These are phyloP conservation scores for Onthophagus taurus DNA, from an alignment of 1,140 invertebrate genomes.

Conservation along the genomic window DNA sequence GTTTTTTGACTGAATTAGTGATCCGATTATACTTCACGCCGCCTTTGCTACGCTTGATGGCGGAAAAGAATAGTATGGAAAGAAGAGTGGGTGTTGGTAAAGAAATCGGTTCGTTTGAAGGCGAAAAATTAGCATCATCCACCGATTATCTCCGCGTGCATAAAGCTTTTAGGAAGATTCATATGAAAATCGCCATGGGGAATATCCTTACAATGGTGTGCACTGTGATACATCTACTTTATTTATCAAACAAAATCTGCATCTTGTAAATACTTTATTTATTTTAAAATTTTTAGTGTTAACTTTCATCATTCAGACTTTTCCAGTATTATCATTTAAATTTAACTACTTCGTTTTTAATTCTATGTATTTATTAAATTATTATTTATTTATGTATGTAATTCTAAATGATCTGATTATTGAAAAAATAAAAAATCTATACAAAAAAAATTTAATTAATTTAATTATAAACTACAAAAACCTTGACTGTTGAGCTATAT, in stretches of 20 bases:
- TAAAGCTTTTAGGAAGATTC: conserved; percentile 54
- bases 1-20: conserved; percentile 58
- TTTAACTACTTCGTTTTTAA: too few relatives aligned
- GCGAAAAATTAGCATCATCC: conserved; percentile 56
- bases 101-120: conserved; percentile 57
- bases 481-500: too few relatives aligned
- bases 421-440: too few relatives aligned
- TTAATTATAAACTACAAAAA: too few relatives aligned
- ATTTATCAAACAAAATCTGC: conserved; percentile 45
- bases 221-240: conserved; percentile 58
- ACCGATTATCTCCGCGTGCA: conserved; percentile 61
- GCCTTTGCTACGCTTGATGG: conserved; percentile 53
- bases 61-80: conserved; percentile 59
- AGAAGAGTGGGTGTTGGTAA: conserved; percentile 57
- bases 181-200: conserved; percentile 59
- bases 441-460: too few relatives aligned
- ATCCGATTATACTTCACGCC: conserved; percentile 60
- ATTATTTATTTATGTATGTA: too few relatives aligned
- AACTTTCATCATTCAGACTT: too few relatives aligned
- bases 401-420: too few relatives aligned
- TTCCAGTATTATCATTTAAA: too few relatives aligned
- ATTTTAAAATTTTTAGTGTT: too few relatives aligned
- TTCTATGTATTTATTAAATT: too few relatives aligned
- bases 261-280: conserved; percentile 7
- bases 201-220: conserved; percentile 64